These are phyloP conservation scores for Peribatodes rhomboidaria DNA, from an alignment of 2,888 invertebrate genomes.

Conservation along the genomic window DNA sequence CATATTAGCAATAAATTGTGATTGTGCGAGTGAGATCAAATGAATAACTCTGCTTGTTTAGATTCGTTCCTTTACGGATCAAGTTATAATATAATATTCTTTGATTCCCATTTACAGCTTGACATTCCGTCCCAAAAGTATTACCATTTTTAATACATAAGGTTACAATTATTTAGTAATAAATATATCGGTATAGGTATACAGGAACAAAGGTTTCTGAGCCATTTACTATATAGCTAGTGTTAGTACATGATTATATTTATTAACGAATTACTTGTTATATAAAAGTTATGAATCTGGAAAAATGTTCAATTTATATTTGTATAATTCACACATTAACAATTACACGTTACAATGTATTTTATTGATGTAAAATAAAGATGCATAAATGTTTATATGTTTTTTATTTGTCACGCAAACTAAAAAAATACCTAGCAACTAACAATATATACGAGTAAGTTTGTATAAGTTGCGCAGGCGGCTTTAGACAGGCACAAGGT, in stretches of 20 bases:
- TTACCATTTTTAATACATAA: constrained; percentile 68
- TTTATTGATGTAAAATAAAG: constrained; percentile 73
- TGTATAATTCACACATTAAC: constrained; percentile 54
- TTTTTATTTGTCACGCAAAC: not conserved
- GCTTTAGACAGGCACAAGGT: too few relatives aligned
- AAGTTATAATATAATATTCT: constrained; percentile 40
- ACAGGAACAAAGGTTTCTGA: constrained; percentile 56
- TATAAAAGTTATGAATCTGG: constrained; percentile 52
- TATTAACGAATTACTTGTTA: constrained; percentile 47
- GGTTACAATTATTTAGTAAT: constrained; percentile 18
- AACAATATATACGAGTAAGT: too few relatives aligned
- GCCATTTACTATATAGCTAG: constrained; percentile 57
- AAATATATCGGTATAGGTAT: constrained; percentile 40
- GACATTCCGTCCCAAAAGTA: constrained; percentile 80
- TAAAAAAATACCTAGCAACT: too few relatives aligned
- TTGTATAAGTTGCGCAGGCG: too few relatives aligned
- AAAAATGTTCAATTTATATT: constrained; percentile 38
- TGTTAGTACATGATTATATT: constrained; percentile 43
- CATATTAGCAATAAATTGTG: too few relatives aligned
- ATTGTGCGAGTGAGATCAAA: too few relatives aligned
- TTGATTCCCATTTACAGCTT: constrained; percentile 47
- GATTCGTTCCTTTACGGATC: too few relatives aligned
- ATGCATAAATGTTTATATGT: constrained; percentile 50
- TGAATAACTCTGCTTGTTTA: too few relatives aligned
- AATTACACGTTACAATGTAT: constrained; percentile 73